phyloP scores from a whole-genome alignment of 2,888 invertebrate species.

The Cephus rjabovi region DNA sequence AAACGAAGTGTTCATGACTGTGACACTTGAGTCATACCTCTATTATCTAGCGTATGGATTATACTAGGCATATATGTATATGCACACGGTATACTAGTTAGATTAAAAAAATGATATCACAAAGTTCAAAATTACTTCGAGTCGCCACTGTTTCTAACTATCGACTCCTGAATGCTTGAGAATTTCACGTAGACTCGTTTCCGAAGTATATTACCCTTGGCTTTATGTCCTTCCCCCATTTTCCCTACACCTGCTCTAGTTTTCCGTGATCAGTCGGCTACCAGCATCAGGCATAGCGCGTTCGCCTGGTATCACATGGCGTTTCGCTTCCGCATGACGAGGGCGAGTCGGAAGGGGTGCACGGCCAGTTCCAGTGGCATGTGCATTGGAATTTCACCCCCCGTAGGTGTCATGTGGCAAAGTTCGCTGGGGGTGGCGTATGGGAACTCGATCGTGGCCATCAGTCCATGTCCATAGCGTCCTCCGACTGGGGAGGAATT shows the following conservation, averaged over 20 bases:
- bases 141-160: conserved; percentile 43
- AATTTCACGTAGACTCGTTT: neutral
- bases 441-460: conserved; percentile 62
- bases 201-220: neutral
- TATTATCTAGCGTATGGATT: no score
- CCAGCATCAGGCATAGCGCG: neutral
- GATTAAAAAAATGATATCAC: no score
- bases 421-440: conserved; percentile 62
- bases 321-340: conserved; percentile 43
- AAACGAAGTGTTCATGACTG: neutral
- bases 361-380: conserved; percentile 39
- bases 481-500: neutral
- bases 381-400: conserved; percentile 57
- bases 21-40: neutral
- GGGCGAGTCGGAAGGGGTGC: conserved; percentile 31
- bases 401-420: conserved; percentile 59
- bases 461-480: conserved; percentile 51
- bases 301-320: conserved; percentile 34
- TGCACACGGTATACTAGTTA: no score
- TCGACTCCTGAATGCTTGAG: conserved; percentile 22
- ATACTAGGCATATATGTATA: no score
- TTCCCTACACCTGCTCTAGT: neutral
- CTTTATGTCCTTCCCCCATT: neutral
- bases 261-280: neutral
- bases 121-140: neutral